A percentile compares a stretch with the other conserved stretches of the same genome.
phyloP scores from a whole-genome alignment of 2,113 vertebrate species.

The Chroicocephalus ridibundus region DNA sequence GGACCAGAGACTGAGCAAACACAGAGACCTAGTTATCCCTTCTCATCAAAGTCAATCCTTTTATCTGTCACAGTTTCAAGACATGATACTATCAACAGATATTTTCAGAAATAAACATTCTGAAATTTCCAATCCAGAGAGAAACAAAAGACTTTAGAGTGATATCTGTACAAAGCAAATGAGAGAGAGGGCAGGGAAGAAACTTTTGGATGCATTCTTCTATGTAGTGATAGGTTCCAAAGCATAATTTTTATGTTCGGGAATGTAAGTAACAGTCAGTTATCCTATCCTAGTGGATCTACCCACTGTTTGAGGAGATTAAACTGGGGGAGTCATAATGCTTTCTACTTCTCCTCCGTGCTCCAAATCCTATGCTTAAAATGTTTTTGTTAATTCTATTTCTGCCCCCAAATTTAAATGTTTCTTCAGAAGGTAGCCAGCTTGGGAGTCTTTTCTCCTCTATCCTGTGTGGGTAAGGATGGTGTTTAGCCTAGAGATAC shows the following conservation, averaged over 20 bases:
- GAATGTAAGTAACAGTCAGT: background rate
- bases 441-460: background rate
- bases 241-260: background rate
- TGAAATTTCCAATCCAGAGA: background rate
- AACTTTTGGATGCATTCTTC: background rate
- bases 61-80: background rate
- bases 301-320: background rate
- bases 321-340: background rate
- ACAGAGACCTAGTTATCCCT: background rate
- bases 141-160: background rate
- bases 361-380: background rate
- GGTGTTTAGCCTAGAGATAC: background rate
- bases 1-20: slow-evolving; percentile 1
- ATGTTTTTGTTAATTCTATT: background rate
- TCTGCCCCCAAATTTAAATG: background rate
- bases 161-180: background rate
- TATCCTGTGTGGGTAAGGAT: background rate
- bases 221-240: background rate
- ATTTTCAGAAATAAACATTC: slow-evolving; percentile 2
- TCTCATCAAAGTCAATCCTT: background rate
- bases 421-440: background rate
- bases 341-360: background rate
- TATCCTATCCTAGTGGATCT: background rate
- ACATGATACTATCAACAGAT: background rate
- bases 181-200: background rate